A percentile compares a stretch with the other conserved stretches of the same genome.
phyloP scores from a whole-genome alignment of 2,888 invertebrate genomes.

The Digitonthophagus gazella region DNA sequence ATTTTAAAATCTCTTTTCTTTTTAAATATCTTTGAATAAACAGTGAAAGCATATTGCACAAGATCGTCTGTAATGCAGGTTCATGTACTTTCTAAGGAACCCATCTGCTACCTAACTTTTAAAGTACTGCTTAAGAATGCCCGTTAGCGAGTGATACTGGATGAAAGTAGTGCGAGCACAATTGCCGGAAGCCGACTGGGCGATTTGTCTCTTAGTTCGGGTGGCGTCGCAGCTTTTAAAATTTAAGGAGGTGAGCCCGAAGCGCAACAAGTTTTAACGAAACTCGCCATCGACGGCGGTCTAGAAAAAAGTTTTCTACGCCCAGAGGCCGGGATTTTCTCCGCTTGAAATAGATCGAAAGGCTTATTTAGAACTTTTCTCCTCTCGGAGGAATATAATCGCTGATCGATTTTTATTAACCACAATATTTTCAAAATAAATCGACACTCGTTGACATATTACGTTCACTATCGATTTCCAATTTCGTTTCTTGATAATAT shows the following conservation, averaged over 20 bases:
- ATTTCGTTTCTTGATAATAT: too few relatives aligned
- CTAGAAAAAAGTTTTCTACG: constrained; percentile 19
- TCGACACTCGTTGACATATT: too few relatives aligned
- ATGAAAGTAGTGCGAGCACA: neutral
- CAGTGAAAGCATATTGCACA: too few relatives aligned
- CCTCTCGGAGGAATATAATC: neutral
- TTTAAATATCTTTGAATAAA: too few relatives aligned
- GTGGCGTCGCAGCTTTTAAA: neutral
- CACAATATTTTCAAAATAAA: too few relatives aligned
- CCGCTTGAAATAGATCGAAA: neutral
- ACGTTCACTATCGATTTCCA: too few relatives aligned
- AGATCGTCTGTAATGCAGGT: too few relatives aligned
- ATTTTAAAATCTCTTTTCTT: too few relatives aligned
- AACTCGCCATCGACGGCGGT: constrained; percentile 20
- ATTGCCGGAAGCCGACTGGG: neutral
- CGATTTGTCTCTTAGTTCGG: neutral
- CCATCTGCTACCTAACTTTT: neutral
- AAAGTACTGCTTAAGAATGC: neutral
- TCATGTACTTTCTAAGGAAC: neutral
- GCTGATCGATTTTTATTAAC: too few relatives aligned
- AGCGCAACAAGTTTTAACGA: constrained; percentile 28
- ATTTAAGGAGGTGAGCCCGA: constrained; percentile 8
- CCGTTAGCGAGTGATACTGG: neutral
- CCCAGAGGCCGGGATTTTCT: constrained; percentile 4
- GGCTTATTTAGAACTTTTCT: neutral